Conservation (phyloP, 2,113 vertebrate genomes). For the Syngnathoides biaculeatus region DNA sequence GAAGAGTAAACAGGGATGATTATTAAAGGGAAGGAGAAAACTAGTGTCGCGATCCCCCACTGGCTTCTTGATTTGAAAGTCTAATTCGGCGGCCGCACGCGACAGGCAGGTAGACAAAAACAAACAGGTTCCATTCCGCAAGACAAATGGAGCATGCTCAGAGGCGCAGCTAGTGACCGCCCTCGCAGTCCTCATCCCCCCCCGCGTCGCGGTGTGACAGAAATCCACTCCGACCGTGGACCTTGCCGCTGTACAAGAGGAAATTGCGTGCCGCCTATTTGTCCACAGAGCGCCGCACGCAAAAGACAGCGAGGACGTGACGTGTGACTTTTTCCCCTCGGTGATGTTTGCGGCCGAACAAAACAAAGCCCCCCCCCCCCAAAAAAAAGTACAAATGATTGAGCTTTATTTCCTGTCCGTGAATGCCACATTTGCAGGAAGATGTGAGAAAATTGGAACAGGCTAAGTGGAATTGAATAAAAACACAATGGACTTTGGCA, state of each 20-base stretch:
- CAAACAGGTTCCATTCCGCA: constrained; percentile 66
- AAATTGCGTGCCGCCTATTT: constrained; percentile 32
- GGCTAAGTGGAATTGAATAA: background rate
- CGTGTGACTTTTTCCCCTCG: constrained; percentile 11
- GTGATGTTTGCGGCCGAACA: constrained; percentile 5
- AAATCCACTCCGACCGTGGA: constrained; percentile 46
- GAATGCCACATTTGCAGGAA: constrained; percentile 17
- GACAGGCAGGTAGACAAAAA: constrained; percentile 73
- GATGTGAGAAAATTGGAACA: background rate
- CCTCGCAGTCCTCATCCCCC: constrained; percentile 49
- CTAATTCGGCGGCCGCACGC: constrained; percentile 75
- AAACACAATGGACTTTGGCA: too few relatives aligned
- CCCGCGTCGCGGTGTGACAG: constrained; percentile 47
- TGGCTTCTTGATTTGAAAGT: constrained; percentile 79
- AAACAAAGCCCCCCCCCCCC: background rate
- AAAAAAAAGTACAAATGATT: constrained; percentile 3
- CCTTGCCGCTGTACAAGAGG: constrained; percentile 51
- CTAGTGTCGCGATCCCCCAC: constrained; percentile 71
- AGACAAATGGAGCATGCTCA: constrained; percentile 64
- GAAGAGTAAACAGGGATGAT: constrained; percentile 79
- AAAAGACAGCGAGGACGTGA: constrained; percentile 28
- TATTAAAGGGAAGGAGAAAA: constrained; percentile 73
- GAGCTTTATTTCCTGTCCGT: constrained; percentile 23
- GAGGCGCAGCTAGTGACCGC: constrained; percentile 59
- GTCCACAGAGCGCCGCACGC: constrained; percentile 25